phyloP scores from a whole-genome alignment of 2,888 invertebrate species.

The Pollenia amentaria region DNA sequence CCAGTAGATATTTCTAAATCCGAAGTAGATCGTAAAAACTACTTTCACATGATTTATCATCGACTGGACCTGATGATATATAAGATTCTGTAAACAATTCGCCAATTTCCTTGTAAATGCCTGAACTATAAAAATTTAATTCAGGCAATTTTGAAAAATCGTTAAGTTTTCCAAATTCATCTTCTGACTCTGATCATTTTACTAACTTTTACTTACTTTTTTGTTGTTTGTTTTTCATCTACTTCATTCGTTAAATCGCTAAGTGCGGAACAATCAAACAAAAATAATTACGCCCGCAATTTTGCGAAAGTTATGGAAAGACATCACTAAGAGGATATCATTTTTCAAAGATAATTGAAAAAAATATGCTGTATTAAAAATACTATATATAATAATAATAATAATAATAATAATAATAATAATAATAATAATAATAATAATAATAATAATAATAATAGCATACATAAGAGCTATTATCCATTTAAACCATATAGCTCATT shows the following conservation, averaged over 20 bases:
- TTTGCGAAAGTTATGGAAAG: no score
- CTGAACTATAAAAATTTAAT: slow-evolving; percentile 20
- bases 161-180: slow-evolving; percentile 32
- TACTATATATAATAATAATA: no score
- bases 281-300: no score
- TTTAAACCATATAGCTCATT: no score
- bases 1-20: slow-evolving; percentile 67
- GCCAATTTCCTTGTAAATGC: slow-evolving; percentile 67
- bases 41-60: slow-evolving; percentile 13
- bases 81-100: slow-evolving; percentile 65
- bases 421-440: no score
- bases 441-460: no score
- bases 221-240: background rate
- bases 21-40: slow-evolving; percentile 59
- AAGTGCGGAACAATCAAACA: no score
- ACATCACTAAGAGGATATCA: no score
- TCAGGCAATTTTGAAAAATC: slow-evolving; percentile 1
- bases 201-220: background rate
- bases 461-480: no score
- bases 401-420: no score
- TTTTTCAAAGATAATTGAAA: no score
- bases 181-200: background rate
- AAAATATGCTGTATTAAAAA: no score
- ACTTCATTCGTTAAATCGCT: slow-evolving; percentile 14
- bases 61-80: slow-evolving; percentile 31